Conservation (phyloP, 2,888 invertebrate genomes). For the Nemotelus nigrinus region DNA sequence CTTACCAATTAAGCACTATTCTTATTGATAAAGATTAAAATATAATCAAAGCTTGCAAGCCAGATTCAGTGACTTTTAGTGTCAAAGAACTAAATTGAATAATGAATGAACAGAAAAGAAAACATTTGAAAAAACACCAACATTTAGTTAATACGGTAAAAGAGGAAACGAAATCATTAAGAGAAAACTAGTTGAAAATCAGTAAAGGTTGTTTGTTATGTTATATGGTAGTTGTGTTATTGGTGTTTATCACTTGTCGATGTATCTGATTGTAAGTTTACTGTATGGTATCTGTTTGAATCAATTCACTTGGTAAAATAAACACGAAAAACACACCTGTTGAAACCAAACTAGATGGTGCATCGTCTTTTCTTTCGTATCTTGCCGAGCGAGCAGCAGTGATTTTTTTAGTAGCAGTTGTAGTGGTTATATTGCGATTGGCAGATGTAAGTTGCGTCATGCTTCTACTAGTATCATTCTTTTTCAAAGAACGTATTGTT, state of each 20-base stretch:
- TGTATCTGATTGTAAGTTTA: background rate
- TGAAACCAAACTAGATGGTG: slow-evolving; percentile 53
- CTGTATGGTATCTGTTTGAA: slow-evolving; percentile 1
- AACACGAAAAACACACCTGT: slow-evolving; percentile 54
- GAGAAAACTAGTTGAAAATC: slow-evolving; percentile 8
- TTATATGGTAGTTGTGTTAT: slow-evolving; percentile 39
- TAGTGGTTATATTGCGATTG: slow-evolving; percentile 59
- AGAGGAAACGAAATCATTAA: background rate
- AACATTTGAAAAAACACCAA: too few species aligned
- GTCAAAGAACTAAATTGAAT: too few species aligned
- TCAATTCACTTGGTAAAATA: slow-evolving; percentile 21
- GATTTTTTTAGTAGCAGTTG: slow-evolving; percentile 57
- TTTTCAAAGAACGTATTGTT: slow-evolving; percentile 60
- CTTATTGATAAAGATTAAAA: too few species aligned
- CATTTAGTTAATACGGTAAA: too few species aligned
- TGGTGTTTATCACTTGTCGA: slow-evolving; percentile 31
- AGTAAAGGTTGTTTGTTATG: background rate
- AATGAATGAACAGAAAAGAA: too few species aligned
- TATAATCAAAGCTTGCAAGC: too few species aligned
- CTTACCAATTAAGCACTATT: too few species aligned
- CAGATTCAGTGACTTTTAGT: too few species aligned
- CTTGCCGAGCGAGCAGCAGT: slow-evolving; percentile 58
- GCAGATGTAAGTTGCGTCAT: slow-evolving; percentile 66
- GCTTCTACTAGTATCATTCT: slow-evolving; percentile 65
- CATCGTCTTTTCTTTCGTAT: slow-evolving; percentile 54